Base-by-base conservation (phyloP, 2,888 invertebrate genomes). In the Trissoscelio sp. region DNA sequence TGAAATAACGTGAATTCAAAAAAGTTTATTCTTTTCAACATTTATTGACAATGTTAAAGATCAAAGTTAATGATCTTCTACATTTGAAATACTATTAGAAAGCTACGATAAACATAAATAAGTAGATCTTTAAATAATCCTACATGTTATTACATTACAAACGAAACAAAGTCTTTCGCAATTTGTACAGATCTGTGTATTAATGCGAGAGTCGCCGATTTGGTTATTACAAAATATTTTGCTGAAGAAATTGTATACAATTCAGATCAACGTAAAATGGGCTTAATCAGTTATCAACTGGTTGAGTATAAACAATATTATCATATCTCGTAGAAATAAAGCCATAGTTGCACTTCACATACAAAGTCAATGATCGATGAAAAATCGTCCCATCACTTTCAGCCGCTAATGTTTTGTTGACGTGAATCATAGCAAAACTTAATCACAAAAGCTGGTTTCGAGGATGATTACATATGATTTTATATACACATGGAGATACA, bases 171-270 rank as follows among this genome's bases (percentile, higher is more conserved):
- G 42, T 44, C 70, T 81, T 69, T 58, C 34, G 53, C 64, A 80
- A 75, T 81, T 83, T 79, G 77, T 81, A 79, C 81, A 83, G 77
- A 81, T 78, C 80, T 81, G 57, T 34, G 39, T 48, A 12, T 62
- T 64, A 48, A 31, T 16, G 44, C 42, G 24, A 37, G 22, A 28
- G 28, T 22, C 3, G 58, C 28, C 51, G 55, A 58, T 34, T 57
- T 20, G 62, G 53, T 70, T 46, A 22, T 42, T 44, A 37, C 64
- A 31, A 48, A 55, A 34, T 62, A 51, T 64, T 80, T 69, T 70
- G 58, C 64, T 46, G 20, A 48, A 53, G 18, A 62, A 74, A 51
- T 69, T n/a, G 28, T 67, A 24, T 34, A 53, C 46, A 66, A 73
- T 74, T 79, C 69, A 73, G 73, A 79, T 79, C 66, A 60, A 60